A percentile compares a stretch with the other conserved stretches of the same genome.
Conservation (phyloP, 2,113 vertebrate species). For the Actenoides hombroni region DNA sequence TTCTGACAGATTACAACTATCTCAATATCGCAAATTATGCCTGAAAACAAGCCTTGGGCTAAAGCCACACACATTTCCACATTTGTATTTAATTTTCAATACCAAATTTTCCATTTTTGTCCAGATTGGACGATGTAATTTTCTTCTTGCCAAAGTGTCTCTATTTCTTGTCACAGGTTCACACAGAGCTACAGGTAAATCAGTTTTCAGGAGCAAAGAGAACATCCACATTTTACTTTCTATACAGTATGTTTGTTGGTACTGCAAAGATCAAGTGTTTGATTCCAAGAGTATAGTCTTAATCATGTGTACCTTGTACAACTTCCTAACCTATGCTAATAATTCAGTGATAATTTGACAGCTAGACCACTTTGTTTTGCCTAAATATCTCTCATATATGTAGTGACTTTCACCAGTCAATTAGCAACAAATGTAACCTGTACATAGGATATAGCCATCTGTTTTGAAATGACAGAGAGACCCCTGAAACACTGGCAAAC, state of each 20-base stretch:
- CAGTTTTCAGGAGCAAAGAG: neutral
- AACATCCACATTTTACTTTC: neutral
- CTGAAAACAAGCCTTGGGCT: neutral
- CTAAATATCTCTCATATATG: neutral
- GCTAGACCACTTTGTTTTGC: neutral
- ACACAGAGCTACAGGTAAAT: neutral
- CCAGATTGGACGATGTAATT: neutral
- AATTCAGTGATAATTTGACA: neutral
- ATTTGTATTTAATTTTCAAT: neutral
- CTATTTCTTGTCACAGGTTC: neutral
- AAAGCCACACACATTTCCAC: neutral
- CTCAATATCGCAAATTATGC: neutral
- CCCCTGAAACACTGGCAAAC: neutral
- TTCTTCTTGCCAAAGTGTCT: neutral
- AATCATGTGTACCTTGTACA: neutral
- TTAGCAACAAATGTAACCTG: neutral
- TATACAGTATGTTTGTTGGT: neutral
- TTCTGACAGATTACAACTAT: neutral
- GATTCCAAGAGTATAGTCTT: constrained; percentile 39
- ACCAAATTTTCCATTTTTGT: neutral
- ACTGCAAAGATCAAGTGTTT: neutral
- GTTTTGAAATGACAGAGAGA: neutral
- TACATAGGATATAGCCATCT: fast-evolving
- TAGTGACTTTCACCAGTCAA: neutral
- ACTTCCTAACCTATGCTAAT: neutral